These are phyloP conservation scores for Lamprotornis superbus DNA, from an alignment of 2,113 vertebrate species.

Conservation along the genomic window DNA sequence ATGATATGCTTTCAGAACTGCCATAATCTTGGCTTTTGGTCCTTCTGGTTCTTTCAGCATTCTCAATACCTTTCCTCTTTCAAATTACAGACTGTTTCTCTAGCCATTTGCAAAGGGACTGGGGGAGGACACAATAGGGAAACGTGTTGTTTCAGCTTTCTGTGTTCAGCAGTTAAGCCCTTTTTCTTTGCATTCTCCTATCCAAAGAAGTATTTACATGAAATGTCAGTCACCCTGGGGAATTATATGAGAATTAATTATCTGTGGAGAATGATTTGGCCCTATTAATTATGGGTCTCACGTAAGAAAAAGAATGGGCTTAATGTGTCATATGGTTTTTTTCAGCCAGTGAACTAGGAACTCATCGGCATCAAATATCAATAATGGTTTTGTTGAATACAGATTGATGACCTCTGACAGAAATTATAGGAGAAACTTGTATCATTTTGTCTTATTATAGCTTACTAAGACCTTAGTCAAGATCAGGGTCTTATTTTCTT, in stretches of 20 bases:
- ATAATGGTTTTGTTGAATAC: constrained; percentile 51
- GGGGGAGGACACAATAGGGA: background rate
- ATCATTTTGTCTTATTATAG: constrained; percentile 61
- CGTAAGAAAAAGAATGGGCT: constrained; percentile 24
- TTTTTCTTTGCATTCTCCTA: constrained; percentile 3
- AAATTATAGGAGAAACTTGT: constrained; percentile 60
- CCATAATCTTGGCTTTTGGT: background rate
- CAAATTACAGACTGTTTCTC: background rate
- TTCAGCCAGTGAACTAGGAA: constrained; percentile 27
- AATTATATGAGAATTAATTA: constrained; percentile 59
- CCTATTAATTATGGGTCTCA: constrained; percentile 61
- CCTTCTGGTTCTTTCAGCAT: background rate
- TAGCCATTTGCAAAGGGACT: background rate
- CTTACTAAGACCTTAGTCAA: constrained; percentile 32
- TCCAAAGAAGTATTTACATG: constrained; percentile 35
- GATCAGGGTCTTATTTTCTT: constrained; percentile 40
- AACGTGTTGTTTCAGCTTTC: background rate
- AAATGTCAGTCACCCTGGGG: constrained; percentile 39
- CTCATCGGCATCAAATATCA: constrained; percentile 52
- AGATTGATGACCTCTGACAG: constrained; percentile 61
- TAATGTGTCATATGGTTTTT: constrained; percentile 19
- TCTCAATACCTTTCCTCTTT: background rate
- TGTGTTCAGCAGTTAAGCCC: background rate
- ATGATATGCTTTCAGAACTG: background rate
- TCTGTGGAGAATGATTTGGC: constrained; percentile 43